Evolutionary conservation across 2,797 vertebrate species (phyloP), one percentile per base, ranked within the genome.

Genomic region (Sus cebifrons): DNA sequence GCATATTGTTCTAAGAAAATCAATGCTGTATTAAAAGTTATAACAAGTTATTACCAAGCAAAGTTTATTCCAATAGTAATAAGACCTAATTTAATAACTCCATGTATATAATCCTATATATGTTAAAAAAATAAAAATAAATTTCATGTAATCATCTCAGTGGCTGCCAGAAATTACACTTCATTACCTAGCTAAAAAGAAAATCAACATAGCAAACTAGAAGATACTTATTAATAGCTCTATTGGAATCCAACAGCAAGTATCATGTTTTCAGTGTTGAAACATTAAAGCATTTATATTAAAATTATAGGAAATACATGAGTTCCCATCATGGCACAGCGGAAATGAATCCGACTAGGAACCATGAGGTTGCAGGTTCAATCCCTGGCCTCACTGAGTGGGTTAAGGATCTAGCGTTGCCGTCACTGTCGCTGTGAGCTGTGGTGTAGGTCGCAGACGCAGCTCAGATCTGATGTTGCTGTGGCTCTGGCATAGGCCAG

Each of bases 41-140:
- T 3, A 36, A 87, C 4, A 68, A 60, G 71, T 82, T 44, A 85
- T 96, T 81, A 36, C 75, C 44, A 74, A 49, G 8, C 4, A 70
- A 83, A 93, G n/a, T 64, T 86, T 91, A 56, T 79, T 64, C n/a
- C 62, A 36, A 0, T 90, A 17, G 29, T 52, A 49, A 36, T 87
- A 71, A n/a, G 40, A 86, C 70, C 40, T 74, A 70, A 32, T 65
- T 79, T 54, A 97, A 65, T 85, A 29, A 74, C 74, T 89, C 25
- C n/a, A 52, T 96, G 88, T 91, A 86, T 89, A 13, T 90, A 84
- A 62, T 70, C 27, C 6, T 81, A 12, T 89, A 79, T 40, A 79
- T 40, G 65, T 89, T 44, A 44, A 60, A 86, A 84, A 81, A 82
- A 77, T 60, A 79, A 68, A 29, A 78, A 64, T 64, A 73, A 86